Evolutionary conservation across 2,888 invertebrate species (phyloP), one percentile per base, ranked within the genome.

Genomic region (Hybos culiciformis): DNA sequence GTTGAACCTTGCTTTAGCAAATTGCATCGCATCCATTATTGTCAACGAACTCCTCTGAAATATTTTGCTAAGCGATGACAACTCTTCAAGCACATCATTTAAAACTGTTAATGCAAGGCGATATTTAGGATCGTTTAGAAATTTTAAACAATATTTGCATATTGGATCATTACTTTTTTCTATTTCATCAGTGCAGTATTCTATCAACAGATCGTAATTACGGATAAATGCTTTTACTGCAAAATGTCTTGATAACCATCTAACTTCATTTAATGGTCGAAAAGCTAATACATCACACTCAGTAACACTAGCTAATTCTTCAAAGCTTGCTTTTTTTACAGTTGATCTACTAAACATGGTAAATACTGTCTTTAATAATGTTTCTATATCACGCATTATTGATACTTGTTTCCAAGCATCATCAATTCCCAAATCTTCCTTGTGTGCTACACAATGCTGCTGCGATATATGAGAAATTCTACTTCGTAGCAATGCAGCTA

Each of bases 231-330:
- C 40, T 41, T 18, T 41, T 33, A 34, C 40, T 21, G 40, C 40
- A 33, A 41, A 41, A 33, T 41, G 40, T 41, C 33, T 34, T 23
- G 33, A 41, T 4, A 41, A 18, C 40, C 40, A 33, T 41, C 40
- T 41, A 17, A 41, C 33, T 41, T 33, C 33, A 33, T 33, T 33
- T 17, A 33, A 17, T 15, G 33, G 33, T 9, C 33, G 33, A 17
- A 17, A 41, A 26, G 29, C 26, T 37, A 41, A 41, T 26, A 29
- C 41, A 26, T 36, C 41, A 36, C 41, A 24, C 11, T 41, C 41
- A 19, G 37, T 41, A 29, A 41, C 41, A n/a, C 37, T 41, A 14
- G 41, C 41, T 29, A 41, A 36, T 41, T 41, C 36, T 36, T 41
- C 36, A 20, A 41, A 41, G 12, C 26, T 41, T n/a, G 26, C 20